phyloP scores from a whole-genome alignment of 37 sponge, comb jelly and placozoan genomes.

The Ianthella basta region DNA sequence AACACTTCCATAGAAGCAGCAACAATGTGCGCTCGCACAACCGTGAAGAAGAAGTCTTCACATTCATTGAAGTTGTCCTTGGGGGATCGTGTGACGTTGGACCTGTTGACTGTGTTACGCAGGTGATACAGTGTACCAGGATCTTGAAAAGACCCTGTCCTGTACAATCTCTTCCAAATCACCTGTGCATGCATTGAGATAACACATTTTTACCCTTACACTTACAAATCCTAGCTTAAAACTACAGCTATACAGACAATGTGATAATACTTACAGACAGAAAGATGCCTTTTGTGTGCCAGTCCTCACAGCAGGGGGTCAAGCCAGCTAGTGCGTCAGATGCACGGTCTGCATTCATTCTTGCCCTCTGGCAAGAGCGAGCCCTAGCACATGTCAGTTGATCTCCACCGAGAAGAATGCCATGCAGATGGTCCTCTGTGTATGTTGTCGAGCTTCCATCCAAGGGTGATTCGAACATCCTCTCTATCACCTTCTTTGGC shows the following conservation, averaged over 20 bases:
- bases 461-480: too few species aligned
- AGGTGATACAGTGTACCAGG: slow-evolving; percentile 50
- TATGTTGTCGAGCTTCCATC: too few species aligned
- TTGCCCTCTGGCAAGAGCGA: too few species aligned
- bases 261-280: slow-evolving; percentile 24
- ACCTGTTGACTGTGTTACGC: slow-evolving; percentile 43
- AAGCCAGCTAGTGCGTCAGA: too few species aligned
- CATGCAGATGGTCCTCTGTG: too few species aligned
- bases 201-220: background rate
- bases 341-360: too few species aligned
- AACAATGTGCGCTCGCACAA: slow-evolving; percentile 6
- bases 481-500: too few species aligned
- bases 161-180: slow-evolving; percentile 48
- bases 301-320: too few species aligned
- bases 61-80: slow-evolving; percentile 36
- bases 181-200: slow-evolving; percentile 29
- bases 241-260: too few species aligned
- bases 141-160: slow-evolving; percentile 20
- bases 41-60: slow-evolving; percentile 35
- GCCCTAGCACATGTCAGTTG: too few species aligned
- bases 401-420: too few species aligned
- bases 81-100: slow-evolving; percentile 28
- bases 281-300: slow-evolving; percentile 37
- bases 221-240: background rate
- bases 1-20: slow-evolving; percentile 42